Conservation (phyloP, 2,888 invertebrate species). For the Phanerotoma sp. region DNA sequence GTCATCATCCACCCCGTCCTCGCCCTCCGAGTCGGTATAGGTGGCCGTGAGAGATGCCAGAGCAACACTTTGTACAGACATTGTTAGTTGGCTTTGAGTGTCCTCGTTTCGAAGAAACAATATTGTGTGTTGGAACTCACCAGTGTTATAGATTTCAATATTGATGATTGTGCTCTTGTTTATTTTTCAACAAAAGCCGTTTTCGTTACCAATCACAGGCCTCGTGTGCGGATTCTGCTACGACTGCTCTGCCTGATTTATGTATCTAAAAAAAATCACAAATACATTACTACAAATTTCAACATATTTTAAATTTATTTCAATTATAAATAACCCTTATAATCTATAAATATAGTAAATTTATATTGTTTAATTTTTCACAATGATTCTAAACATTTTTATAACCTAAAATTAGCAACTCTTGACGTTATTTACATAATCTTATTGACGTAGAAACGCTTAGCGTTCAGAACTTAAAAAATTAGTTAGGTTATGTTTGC, state of each 20-base stretch:
- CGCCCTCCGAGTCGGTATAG: conserved; percentile 90
- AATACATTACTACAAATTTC: too few relatives aligned
- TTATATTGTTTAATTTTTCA: too few relatives aligned
- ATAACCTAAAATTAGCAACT: neutral
- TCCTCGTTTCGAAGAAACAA: conserved; percentile 54
- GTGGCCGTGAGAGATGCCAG: conserved; percentile 84
- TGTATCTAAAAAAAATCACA: neutral
- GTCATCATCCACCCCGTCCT: conserved; percentile 72
- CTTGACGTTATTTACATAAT: neutral
- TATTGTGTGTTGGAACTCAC: conserved; percentile 57
- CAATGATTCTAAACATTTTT: neutral
- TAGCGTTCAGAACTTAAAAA: too few relatives aligned
- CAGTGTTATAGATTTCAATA: conserved; percentile 38
- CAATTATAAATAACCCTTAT: neutral
- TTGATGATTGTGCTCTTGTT: conserved; percentile 9
- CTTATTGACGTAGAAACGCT: too few relatives aligned
- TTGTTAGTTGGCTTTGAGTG: conserved; percentile 56
- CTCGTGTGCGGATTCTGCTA: neutral
- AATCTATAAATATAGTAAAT: neutral
- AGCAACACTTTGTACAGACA: conserved; percentile 62
- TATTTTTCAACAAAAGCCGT: neutral
- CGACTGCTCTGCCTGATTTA: neutral
- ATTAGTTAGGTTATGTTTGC: too few relatives aligned
- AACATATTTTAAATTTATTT: neutral
- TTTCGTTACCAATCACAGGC: neutral